Evolutionary conservation across 2,113 vertebrate species (phyloP), one percentile per base, ranked within the genome.

Genomic region (Azemiops feae): DNA sequence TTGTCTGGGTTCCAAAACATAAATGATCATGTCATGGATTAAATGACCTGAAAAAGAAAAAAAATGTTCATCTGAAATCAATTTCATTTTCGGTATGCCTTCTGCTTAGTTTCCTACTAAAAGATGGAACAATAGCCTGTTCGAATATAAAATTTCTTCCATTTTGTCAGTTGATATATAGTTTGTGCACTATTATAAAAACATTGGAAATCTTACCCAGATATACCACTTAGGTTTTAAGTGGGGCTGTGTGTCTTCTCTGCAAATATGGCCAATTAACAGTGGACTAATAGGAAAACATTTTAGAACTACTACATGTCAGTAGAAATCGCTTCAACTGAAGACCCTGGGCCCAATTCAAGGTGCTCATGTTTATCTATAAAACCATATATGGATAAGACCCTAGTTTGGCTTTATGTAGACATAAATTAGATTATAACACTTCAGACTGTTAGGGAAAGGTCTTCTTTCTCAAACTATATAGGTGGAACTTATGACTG

Each of bases 21-120:
- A 74, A 88, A 16, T 91, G 89, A 94, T 92, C 94, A 14, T 20
- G 64, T 16, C 1, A 87, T 94, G 91, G 92, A 50, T 64, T 58
- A 93, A 55, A 91, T 85, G 2, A 92, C 95, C 91, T 93, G 0
- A 92, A 87, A 18, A 43, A 94, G 92, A 60, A 3, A 45, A 91
- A 93, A 14, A 25, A 87, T 89, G 45, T 54, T 22, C 86, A 34
- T 89, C 43, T 92, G 87, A 53, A 30, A 93, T 94, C 92, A 91
- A n/a, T 14, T 18, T 30, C 43, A 0, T 0, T 0, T 1, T 50
- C 6, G 39, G 7, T 10, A 45, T 57, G 12, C 3, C 50, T 58
- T 57, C 25, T 58, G 53, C 43, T 54, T 54, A 53, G 20, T 88
- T n/a, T 88, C 87, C n/a, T 74, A 74, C 16, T 74, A 74, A 74